Evolutionary conservation across 2,797 vertebrate genomes (phyloP).

Genomic region (Tadarida brasiliensis): DNA sequence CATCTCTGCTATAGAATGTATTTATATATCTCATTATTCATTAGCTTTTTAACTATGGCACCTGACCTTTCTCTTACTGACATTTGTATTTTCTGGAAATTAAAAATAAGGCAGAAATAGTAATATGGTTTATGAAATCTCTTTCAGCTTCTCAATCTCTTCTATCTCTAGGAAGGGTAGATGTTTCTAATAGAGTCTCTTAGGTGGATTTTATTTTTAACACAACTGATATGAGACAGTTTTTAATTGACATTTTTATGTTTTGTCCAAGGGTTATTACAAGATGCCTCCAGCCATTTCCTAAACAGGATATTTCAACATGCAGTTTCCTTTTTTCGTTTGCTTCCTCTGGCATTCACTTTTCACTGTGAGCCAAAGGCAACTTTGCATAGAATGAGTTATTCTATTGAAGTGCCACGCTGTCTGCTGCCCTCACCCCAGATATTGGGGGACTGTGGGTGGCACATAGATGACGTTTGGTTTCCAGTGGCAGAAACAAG

Average conservation of each 20-base stretch:
- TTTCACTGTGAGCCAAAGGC: neutral
- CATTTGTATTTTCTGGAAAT: conserved; percentile 6
- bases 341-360: conserved; percentile 43
- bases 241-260: conserved; percentile 13
- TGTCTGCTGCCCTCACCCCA: neutral
- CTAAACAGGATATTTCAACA: neutral
- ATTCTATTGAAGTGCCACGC: neutral
- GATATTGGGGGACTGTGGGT: neutral
- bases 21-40: neutral
- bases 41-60: neutral
- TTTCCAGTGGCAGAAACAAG: neutral
- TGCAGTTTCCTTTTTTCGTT: neutral
- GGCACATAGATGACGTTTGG: neutral
- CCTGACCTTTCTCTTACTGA: conserved; percentile 37
- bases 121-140: neutral
- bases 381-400: neutral
- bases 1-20: neutral
- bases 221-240: neutral
- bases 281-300: neutral
- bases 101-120: neutral
- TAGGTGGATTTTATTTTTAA: conserved; percentile 33
- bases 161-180: neutral
- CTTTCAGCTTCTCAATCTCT: neutral
- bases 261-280: neutral
- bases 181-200: neutral